Evolutionary conservation across 2,113 vertebrate genomes (phyloP), one percentile per base, ranked within the genome.

Genomic region (Mormyrus lacerda): DNA sequence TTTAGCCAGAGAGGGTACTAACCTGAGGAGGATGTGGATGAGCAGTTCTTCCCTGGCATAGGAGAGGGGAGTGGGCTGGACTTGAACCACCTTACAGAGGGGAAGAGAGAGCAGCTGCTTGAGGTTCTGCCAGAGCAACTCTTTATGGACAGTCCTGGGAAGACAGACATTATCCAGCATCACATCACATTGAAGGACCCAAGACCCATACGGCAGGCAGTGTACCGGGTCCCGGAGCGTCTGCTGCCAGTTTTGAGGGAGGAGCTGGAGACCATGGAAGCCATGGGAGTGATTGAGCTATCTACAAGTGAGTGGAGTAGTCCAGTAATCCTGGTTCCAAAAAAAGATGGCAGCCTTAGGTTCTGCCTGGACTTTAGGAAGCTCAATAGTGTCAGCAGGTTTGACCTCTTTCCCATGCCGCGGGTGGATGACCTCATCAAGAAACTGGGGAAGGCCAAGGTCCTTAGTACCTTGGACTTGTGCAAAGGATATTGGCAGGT

Each of bases 341-440:
- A 91, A 27, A 85, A 88, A 7, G 87, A 89, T 85, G 58, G 87
- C 0, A 82, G 48, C 8, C n/a, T 79, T 4, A 44, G 58, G 3
- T 91, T 91, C 19, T 91, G 82, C 42, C 15, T 87, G 21, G 89
- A 84, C 44, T 90, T 88, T 21, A 31, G 55, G 3, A 91, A 65
- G 50, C 21, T 91, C 1, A 89, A 89, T n/a, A 44, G 27, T 15
- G 24, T 88, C 0, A 87, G 85, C 9, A 44, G 89, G 10, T 88
- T 88, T n/a, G 31, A 87, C 2, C 86, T 17, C 17, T 87, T 42
- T 13, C 51, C 53, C 17, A 61, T 58, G 51, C 35, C 39, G 0
- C 35, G 35, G 53, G 85, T 87, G 48, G 85, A 55, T 42, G 53
- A 91, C 10, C 13, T 87, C 13, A 73, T 89, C 13, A 84, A 89